Conservation (phyloP, 2,888 invertebrate species). For the Orthosia incerta region DNA sequence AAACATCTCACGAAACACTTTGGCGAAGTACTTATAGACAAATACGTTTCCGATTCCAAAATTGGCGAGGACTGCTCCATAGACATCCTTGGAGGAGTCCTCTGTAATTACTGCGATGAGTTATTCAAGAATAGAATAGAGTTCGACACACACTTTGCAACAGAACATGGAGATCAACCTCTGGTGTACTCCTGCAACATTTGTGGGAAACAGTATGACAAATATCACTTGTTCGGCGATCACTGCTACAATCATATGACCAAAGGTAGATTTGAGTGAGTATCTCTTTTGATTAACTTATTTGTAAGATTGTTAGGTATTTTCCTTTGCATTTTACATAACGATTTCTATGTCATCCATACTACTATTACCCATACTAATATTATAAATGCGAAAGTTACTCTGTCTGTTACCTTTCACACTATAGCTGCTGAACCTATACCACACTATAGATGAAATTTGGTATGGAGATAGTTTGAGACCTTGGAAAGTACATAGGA, state of each 20-base stretch:
- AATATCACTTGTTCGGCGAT: constrained; percentile 88
- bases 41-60: constrained; percentile 56
- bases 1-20: constrained; percentile 83
- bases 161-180: constrained; percentile 80
- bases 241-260: constrained; percentile 90
- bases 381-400: no score
- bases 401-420: no score
- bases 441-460: no score
- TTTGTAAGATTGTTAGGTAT: background rate
- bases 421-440: no score
- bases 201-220: constrained; percentile 89
- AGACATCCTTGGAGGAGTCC: constrained; percentile 84
- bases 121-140: constrained; percentile 87
- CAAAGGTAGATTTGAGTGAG: constrained; percentile 84
- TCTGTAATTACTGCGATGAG: constrained; percentile 89
- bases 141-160: constrained; percentile 89
- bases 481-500: no score
- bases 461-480: no score
- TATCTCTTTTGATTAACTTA: constrained; percentile 44
- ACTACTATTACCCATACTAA: no score
- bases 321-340: background rate
- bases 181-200: constrained; percentile 90
- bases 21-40: constrained; percentile 70
- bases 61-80: constrained; percentile 85
- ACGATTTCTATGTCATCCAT: background rate